Base-by-base conservation (phyloP, 2,888 invertebrate species). In the Eumerus sabulonum region DNA sequence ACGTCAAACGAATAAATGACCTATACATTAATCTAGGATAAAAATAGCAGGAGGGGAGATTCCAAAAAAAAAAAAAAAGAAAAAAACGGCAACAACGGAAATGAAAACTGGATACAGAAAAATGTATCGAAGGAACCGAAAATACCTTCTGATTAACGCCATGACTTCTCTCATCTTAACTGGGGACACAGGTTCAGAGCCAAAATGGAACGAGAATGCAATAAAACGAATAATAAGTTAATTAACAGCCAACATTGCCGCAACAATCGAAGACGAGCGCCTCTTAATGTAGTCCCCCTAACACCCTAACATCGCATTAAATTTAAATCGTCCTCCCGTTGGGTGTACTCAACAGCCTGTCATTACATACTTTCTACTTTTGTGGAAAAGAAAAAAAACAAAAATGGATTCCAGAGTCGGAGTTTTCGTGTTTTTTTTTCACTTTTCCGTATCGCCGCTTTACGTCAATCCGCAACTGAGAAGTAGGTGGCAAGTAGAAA, bases 221-320 rank as follows among this genome's bases (percentile, higher is more conserved):
- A 79, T 79, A 60, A 79, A 74, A 68, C 64, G 68, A 79, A 79
- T 74, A 74, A 79, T 79, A 79, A 79, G 79, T 79, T 79, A 73
- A 79, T 79, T 79, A 74, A 79, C 68, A 74, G 53, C 79, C 57
- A 62, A 63, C 62, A 63, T 45, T 60, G 53, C 60, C 73, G 48
- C 77, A 73, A 77, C 72, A 73, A 77, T 73, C 73, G 77, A 53
- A 66, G 62, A 66, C 66, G 66, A 77, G 45, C 47, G 57, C 47
- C 53, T 40, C 73, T 76, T 77, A 73, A 72, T 72, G 77, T 67
- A 72, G 51, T 67, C 56, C 50, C 73, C 40, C 62, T 72, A 74
- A 79, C 63, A 63, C 73, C 40, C 62, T 72, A 74, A 79, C 63
- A 63, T 63, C 60, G 54, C 74, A 79, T 74, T 79, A 74, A 74